phyloP scores from a whole-genome alignment of 2,113 vertebrate species.

The Hippocampus mohnikei region DNA sequence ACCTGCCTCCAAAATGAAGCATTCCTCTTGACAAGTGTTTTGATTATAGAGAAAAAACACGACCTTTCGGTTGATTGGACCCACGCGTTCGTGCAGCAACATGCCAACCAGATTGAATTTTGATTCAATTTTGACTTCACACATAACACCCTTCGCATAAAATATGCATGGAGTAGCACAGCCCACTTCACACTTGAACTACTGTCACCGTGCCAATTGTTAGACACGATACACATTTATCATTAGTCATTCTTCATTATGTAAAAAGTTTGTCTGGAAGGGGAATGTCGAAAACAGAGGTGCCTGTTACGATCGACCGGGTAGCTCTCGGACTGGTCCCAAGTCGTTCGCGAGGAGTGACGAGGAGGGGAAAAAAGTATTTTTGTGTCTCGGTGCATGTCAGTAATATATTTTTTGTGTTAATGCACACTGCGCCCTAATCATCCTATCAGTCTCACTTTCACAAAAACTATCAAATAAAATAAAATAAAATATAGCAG shows the following conservation, averaged over 20 bases:
- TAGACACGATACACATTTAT: not conserved
- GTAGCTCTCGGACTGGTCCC: too few relatives aligned
- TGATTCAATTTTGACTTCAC: not conserved
- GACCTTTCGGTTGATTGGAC: constrained; percentile 5
- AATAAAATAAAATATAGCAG: too few relatives aligned
- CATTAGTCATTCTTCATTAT: not conserved
- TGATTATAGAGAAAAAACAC: not conserved
- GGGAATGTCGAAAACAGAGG: not conserved
- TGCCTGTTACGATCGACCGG: too few relatives aligned
- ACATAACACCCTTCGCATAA: not conserved
- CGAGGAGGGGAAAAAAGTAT: too few relatives aligned
- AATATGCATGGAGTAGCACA: not conserved
- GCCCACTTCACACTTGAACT: not conserved
- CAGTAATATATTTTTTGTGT: too few relatives aligned
- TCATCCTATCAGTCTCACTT: too few relatives aligned
- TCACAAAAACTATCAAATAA: too few relatives aligned
- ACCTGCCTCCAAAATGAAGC: not conserved
- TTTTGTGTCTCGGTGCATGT: too few relatives aligned
- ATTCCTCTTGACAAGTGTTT: not conserved
- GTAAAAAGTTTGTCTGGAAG: not conserved
- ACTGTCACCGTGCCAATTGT: not conserved
- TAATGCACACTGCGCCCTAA: too few relatives aligned
- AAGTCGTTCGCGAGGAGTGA: too few relatives aligned
- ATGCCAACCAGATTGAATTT: not conserved
- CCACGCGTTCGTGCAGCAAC: not conserved